A percentile compares a stretch with the other conserved stretches of the same genome.
phyloP scores from a whole-genome alignment of 2,113 vertebrate species.

The Macheiramphus alcinus region DNA sequence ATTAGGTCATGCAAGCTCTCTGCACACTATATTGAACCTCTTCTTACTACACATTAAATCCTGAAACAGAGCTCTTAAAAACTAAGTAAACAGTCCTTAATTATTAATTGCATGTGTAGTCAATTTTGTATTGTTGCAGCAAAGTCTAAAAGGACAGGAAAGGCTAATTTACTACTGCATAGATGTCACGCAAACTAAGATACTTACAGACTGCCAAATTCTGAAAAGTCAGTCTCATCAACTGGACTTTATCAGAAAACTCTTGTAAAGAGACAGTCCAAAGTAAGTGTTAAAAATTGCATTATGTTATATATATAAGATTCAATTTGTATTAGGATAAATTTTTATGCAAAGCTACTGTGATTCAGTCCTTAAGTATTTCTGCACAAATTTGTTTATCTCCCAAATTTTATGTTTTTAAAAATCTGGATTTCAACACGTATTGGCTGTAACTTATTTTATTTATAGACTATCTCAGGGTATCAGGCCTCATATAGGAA shows the following conservation, averaged over 20 bases:
- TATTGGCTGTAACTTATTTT: neutral
- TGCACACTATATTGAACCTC: neutral
- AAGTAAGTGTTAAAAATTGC: neutral
- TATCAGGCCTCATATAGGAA: neutral
- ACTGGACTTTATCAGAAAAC: neutral
- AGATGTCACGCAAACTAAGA: neutral
- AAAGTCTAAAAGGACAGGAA: neutral
- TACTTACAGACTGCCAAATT: neutral
- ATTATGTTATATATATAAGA: neutral
- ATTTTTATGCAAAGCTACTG: neutral
- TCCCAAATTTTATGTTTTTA: neutral
- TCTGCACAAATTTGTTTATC: neutral
- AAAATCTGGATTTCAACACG: neutral
- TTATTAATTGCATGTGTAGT: neutral
- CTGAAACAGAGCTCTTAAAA: neutral
- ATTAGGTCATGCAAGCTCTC: conserved; percentile 14
- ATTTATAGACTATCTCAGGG: neutral
- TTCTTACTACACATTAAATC: neutral
- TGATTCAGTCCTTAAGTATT: neutral
- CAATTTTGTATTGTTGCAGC: neutral
- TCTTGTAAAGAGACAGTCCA: neutral
- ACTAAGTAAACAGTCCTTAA: neutral
- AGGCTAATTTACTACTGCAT: neutral
- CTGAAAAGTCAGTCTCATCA: neutral
- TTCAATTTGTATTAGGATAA: neutral